A percentile compares a stretch with the other conserved stretches of the same genome.
Evolutionary conservation across 2,888 invertebrate genomes (phyloP).

Genomic region (Caenorhabditis japonica): DNA sequence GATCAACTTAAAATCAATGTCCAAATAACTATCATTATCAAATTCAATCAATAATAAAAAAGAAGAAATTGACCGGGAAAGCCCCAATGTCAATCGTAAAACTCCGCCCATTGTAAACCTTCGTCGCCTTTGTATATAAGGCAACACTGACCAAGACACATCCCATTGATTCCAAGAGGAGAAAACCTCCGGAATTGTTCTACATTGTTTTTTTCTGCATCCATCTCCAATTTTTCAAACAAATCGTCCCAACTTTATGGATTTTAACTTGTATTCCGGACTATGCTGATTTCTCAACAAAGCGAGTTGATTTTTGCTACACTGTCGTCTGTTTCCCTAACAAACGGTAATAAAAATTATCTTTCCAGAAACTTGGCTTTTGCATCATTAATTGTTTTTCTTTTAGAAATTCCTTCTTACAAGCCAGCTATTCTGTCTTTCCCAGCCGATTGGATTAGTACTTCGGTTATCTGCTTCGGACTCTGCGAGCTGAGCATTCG

Average conservation of each 20-base stretch:
- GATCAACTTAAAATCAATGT: too few relatives aligned
- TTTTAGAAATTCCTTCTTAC: slow-evolving; percentile 38
- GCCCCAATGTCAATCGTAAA: slow-evolving; percentile 41
- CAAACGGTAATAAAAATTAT: slow-evolving; percentile 19
- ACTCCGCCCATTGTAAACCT: slow-evolving; percentile 36
- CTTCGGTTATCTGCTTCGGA: slow-evolving; percentile 74
- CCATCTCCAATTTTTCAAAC: not conserved
- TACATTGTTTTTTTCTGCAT: not conserved
- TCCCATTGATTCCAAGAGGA: slow-evolving; percentile 35
- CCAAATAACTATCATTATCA: too few relatives aligned
- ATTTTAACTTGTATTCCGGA: slow-evolving; percentile 44
- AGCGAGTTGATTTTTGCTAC: slow-evolving; percentile 23
- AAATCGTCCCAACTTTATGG: slow-evolving; percentile 35
- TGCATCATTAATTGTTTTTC: not conserved
- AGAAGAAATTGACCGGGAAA: slow-evolving; percentile 54
- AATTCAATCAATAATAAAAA: slow-evolving; percentile 10
- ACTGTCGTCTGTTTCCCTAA: slow-evolving; percentile 44
- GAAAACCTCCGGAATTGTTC: not conserved
- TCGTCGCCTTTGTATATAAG: slow-evolving; percentile 32
- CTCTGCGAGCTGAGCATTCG: slow-evolving; percentile 72
- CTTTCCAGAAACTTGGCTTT: not conserved
- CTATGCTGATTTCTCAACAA: slow-evolving; percentile 55
- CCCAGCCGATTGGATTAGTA: slow-evolving; percentile 69
- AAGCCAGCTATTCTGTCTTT: slow-evolving; percentile 55
- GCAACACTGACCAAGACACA: slow-evolving; percentile 13